Evolutionary conservation across 64 coral and sea anemone genomes (phyloP), one percentile per base, ranked within the genome.

Genomic region (Astreopora myriophthalma): DNA sequence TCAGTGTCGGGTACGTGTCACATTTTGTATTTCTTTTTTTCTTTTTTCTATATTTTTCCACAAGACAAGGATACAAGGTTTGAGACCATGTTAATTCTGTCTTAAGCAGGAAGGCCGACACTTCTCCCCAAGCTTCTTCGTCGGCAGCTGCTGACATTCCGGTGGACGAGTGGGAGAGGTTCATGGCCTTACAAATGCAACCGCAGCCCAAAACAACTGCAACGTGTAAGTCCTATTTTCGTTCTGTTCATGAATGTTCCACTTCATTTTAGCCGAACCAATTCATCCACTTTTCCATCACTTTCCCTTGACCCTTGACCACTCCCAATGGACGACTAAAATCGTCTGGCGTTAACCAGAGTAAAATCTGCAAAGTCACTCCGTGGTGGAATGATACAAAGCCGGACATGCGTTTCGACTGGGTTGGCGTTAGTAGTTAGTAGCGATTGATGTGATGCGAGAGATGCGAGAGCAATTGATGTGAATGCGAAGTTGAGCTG

Each of bases 101-200:
- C 32, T 66, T 22, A 10, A 22, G 9, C 20, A 85, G 90, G 29
- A 92, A 92, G 39, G 48, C 36, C 4, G 80, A 84, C 80, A 46
- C 83, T 20, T 22, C 40, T 75, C 66, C 51, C n/a, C 34, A 55
- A 20, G 34, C 30, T 9, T 24, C 35, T 8, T 29, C 74, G 13
- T 23, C 76, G 25, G 66, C 61, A 16, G 38, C 89, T 8, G 17
- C 90, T 2, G 35, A 39, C 0, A 62, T 92, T 34, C 51, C 42
- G 7, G 23, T 66, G 71, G 90, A 92, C 35, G 90, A 92, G 33
- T 92, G 90, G 90, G 75, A 82, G 2, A 37, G 44, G 48, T 92
- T 92, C 70, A 92, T 92, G 90, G 6, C 48, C 34, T 60, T 71
- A 39, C 90, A 92, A 32, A 85, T 86, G 67, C n/a, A 71, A 23